A percentile compares a stretch with the other conserved stretches of the same genome.
phyloP scores from a whole-genome alignment of 2,888 invertebrate species.

The Eilema griseolum region DNA sequence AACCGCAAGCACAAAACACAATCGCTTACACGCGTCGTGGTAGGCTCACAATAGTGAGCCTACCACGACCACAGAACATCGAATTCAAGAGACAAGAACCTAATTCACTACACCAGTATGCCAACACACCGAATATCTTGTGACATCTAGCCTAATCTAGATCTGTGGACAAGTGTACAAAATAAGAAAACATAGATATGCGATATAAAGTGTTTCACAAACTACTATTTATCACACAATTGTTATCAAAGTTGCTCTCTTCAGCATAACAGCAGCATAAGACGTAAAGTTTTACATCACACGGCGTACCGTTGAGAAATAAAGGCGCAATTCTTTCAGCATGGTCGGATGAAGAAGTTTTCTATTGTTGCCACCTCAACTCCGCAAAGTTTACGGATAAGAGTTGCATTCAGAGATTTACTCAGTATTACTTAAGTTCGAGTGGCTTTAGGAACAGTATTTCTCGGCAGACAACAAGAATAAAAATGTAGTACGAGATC shows the following conservation, averaged over 20 bases:
- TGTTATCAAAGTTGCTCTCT: conserved; percentile 12
- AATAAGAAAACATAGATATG: neutral
- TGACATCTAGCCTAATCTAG: neutral
- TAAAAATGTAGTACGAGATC: neutral
- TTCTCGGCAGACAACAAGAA: conserved; percentile 7
- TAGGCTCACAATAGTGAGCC: too few species aligned
- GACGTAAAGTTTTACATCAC: conserved; percentile 29
- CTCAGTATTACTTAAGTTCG: conserved; percentile 27
- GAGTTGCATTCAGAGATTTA: conserved; percentile 43
- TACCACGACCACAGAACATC: too few species aligned
- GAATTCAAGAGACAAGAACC: too few species aligned
- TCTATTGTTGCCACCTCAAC: conserved; percentile 35
- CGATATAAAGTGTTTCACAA: neutral
- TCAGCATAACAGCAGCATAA: conserved; percentile 23
- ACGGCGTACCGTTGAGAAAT: conserved; percentile 21
- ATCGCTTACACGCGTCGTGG: too few species aligned
- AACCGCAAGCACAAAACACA: too few species aligned
- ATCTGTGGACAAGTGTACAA: neutral
- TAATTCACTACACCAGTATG: too few species aligned
- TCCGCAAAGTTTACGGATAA: conserved; percentile 38
- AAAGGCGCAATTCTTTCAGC: conserved; percentile 31
- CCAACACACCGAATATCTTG: neutral
- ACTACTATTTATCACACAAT: conserved; percentile 14
- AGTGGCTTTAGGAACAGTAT: conserved; percentile 23
- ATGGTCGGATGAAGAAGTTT: conserved; percentile 34